These are phyloP conservation scores for Alligator sinensis DNA, from an alignment of 2,113 vertebrate species.

Conservation along the genomic window DNA sequence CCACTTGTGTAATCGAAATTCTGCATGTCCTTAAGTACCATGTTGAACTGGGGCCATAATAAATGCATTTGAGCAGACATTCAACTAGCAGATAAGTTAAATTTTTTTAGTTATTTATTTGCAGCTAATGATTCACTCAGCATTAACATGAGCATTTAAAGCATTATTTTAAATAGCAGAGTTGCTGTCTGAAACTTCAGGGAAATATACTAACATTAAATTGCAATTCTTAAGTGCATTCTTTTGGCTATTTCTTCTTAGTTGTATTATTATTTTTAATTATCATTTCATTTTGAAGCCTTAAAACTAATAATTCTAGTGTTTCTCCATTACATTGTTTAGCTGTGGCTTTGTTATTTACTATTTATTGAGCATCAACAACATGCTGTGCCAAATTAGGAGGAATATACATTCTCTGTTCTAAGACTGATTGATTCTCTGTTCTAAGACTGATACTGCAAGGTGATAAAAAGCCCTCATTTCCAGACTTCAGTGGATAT, in stretches of 20 bases:
- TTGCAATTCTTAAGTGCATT: conserved; percentile 47
- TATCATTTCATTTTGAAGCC: conserved; percentile 42
- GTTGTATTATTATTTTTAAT: conserved; percentile 42
- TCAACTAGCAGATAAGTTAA: conserved; percentile 41
- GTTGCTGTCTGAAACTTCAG: conserved; percentile 35
- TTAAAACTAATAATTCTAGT: conserved; percentile 18
- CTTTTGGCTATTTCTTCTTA: conserved; percentile 8
- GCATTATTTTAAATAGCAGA: neutral
- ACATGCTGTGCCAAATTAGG: neutral
- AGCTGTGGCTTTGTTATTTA: conserved; percentile 4
- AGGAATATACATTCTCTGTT: neutral
- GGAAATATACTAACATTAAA: conserved; percentile 21
- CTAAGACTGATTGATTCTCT: neutral
- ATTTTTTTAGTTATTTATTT: conserved; percentile 40
- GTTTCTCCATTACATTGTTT: conserved; percentile 11
- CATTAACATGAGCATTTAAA: conserved; percentile 40
- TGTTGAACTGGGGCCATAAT: conserved; percentile 39
- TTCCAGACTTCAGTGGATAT: too few species aligned
- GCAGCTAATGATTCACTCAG: conserved; percentile 21
- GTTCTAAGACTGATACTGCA: neutral
- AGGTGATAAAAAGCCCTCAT: neutral
- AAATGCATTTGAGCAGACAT: conserved; percentile 53
- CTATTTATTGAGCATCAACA: neutral
- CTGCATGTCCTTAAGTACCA: conserved; percentile 17
- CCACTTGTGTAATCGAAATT: conserved; percentile 27